Conservation (phyloP, 2,113 vertebrate species). For the Bubalus kerabau region DNA sequence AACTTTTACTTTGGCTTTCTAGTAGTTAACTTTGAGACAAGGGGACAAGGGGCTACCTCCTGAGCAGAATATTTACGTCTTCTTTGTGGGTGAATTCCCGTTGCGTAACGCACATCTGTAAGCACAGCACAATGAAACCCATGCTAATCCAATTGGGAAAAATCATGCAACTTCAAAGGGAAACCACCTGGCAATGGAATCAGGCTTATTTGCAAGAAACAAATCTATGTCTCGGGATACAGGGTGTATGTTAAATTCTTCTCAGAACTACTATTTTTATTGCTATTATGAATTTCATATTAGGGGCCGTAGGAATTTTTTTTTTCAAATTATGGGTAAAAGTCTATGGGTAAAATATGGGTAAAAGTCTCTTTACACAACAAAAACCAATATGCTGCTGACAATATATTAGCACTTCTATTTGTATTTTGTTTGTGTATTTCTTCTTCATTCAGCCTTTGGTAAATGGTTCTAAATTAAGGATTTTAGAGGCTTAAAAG, state of each 20-base stretch:
- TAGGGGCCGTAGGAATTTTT: not conserved
- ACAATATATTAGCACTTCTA: not conserved
- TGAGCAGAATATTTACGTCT: not conserved
- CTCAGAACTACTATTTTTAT: not conserved
- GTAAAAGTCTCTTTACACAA: not conserved
- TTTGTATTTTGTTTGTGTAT: not conserved
- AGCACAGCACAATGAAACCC: not conserved
- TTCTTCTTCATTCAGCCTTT: not conserved
- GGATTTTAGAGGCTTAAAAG: not conserved
- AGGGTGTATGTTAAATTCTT: not conserved
- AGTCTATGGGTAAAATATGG: not conserved
- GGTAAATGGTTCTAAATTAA: not conserved
- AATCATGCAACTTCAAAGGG: not conserved
- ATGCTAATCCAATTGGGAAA: constrained; percentile 3
- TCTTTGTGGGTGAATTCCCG: not conserved
- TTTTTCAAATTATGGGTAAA: not conserved
- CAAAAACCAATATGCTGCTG: not conserved
- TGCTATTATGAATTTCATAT: not conserved
- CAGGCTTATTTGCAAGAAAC: not conserved
- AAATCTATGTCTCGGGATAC: not conserved
- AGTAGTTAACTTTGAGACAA: constrained; percentile 2
- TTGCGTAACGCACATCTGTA: not conserved
- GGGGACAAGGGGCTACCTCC: not conserved
- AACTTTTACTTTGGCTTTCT: not conserved
- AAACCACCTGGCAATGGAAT: not conserved